A percentile compares a stretch with the other conserved stretches of the same genome.
Conservation (phyloP, 2,888 invertebrate genomes). For the Brachylomia viminalis region DNA sequence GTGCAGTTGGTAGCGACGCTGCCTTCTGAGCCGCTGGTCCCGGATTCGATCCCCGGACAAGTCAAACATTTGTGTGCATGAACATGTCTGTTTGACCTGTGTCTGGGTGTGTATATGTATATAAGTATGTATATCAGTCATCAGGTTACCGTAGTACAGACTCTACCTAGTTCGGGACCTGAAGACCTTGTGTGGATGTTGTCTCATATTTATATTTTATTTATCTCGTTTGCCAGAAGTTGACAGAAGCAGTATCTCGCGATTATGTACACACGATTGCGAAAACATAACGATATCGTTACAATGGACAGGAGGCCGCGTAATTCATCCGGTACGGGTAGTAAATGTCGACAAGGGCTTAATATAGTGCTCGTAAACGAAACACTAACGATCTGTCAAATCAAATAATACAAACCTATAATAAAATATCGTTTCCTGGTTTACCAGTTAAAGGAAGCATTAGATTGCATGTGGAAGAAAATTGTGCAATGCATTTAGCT, state of each 20-base stretch:
- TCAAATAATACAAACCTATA: constrained; percentile 32
- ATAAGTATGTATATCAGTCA: too few relatives aligned
- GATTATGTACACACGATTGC: neutral
- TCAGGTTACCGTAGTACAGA: too few relatives aligned
- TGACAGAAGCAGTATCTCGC: neutral
- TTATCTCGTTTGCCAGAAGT: neutral
- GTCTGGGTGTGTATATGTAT: too few relatives aligned
- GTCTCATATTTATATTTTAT: too few relatives aligned
- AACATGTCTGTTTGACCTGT: too few relatives aligned
- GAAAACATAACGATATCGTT: neutral
- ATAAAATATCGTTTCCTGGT: constrained; percentile 24
- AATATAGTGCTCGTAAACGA: constrained; percentile 36
- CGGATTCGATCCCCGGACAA: too few relatives aligned
- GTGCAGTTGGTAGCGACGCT: too few relatives aligned
- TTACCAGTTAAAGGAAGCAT: constrained; percentile 12
- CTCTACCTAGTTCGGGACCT: too few relatives aligned
- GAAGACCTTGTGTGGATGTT: too few relatives aligned
- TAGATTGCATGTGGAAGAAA: neutral
- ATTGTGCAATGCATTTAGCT: neutral
- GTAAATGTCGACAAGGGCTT: constrained; percentile 27
- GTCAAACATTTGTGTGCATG: too few relatives aligned
- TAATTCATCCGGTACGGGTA: constrained; percentile 13
- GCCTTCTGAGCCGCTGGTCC: too few relatives aligned
- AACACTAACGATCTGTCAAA: constrained; percentile 33
- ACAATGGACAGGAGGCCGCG: neutral